Evolutionary conservation across 2,113 vertebrate genomes (phyloP), one percentile per base, ranked within the genome.

Genomic region (Plecturocebus donacophilus): DNA sequence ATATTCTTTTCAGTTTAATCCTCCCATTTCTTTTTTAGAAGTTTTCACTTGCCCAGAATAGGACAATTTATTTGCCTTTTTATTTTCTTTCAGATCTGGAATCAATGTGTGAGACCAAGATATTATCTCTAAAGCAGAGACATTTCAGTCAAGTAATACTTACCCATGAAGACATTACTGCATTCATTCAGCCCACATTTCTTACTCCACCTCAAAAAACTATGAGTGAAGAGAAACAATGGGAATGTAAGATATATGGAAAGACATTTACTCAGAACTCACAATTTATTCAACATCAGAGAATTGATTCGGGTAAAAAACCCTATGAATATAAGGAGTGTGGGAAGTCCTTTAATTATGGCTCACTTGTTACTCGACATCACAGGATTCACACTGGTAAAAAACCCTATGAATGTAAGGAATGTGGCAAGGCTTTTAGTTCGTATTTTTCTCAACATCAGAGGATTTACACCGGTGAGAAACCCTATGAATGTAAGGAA

Each of bases 381-480:
- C 88, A 92, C 71, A 88, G 56, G 83, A 91, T 70, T 87, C 95
- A 87, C 49, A 77, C 68, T 91, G 88, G 88, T 52, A 70, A 68
- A 91, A 96, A 96, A 76, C 87, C 95, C 45, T 96, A 91, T 66
- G 94, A 97, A 85, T 96, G 88, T 92, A 88, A 94, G 54, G 91
- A 94, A 56, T 96, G 92, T 14, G 94, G 96, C 30, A 97, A 97
- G 38, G 71, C 94, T 56, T 92, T 97, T 92, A 94, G 85, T 82
- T 96, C 95, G 0, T 92, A 93, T 71, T 94, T 94, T 92, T 90
- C 92, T 92, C 84, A 92, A 19, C 95, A 96, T 76, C 95, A 92
- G 84, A 97, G 92, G 64, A 93, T 90, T 96, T 95, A 96, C 81
- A 96, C 35, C 76, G 92, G 93, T 49, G 75, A 95, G 25, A 97